phyloP scores from a whole-genome alignment of 1,140 invertebrate species.

The Drosophila albomicans region DNA sequence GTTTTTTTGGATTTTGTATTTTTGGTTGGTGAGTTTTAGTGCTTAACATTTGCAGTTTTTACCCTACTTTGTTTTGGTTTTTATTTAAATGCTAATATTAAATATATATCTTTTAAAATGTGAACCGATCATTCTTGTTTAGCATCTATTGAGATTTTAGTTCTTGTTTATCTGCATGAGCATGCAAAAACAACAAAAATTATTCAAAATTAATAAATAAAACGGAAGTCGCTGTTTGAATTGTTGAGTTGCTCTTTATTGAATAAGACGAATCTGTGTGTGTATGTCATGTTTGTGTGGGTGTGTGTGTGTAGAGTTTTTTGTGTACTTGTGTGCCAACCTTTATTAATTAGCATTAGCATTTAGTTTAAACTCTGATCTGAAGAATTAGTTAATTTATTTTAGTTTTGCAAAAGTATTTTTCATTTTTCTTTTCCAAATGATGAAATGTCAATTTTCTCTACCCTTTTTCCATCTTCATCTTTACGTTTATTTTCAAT shows the following conservation, averaged over 20 bases:
- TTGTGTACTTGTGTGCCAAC: slow-evolving; percentile 61
- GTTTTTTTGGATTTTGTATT: slow-evolving; percentile 23
- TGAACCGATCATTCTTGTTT: slow-evolving; percentile 58
- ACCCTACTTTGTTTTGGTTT: slow-evolving; percentile 64
- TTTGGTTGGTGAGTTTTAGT: slow-evolving; percentile 61
- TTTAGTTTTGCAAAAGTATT: slow-evolving; percentile 64
- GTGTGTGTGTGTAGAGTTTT: slow-evolving; percentile 30
- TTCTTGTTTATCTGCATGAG: slow-evolving; percentile 44
- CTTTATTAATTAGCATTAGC: slow-evolving; percentile 66
- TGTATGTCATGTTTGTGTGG: slow-evolving; percentile 27
- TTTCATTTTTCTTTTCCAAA: slow-evolving; percentile 56
- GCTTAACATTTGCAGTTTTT: slow-evolving; percentile 75
- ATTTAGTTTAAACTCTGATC: slow-evolving; percentile 73
- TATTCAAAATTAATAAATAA: slow-evolving; percentile 42
- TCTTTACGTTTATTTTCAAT: too few relatives aligned
- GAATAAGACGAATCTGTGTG: slow-evolving; percentile 63
- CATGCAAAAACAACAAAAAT: slow-evolving; percentile 65
- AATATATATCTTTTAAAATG: slow-evolving; percentile 73
- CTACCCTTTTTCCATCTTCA: slow-evolving; percentile 23
- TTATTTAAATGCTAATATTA: slow-evolving; percentile 80
- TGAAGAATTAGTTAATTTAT: slow-evolving; percentile 68
- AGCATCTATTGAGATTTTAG: slow-evolving; percentile 50
- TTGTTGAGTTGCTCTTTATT: slow-evolving; percentile 73
- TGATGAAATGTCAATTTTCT: slow-evolving; percentile 43
- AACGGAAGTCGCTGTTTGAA: slow-evolving; percentile 59